A percentile compares a stretch with the other conserved stretches of the same genome.
These are phyloP conservation scores for Sphecodes monilicornis DNA, from an alignment of 2,888 invertebrate genomes.

Conservation along the genomic window DNA sequence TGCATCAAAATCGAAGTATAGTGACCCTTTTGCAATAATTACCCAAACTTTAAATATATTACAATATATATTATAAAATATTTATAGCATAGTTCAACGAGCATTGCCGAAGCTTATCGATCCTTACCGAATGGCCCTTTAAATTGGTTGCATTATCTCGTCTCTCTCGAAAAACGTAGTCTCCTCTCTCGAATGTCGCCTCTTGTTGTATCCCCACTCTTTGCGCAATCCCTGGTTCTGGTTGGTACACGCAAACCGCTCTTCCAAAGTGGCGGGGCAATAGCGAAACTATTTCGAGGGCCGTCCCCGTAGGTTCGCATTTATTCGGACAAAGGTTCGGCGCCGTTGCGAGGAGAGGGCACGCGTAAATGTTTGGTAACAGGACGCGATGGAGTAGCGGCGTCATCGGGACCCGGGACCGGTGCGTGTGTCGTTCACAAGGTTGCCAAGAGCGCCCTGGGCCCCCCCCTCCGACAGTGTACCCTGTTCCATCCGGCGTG, in stretches of 20 bases:
- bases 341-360: slow-evolving; percentile 42
- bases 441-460: slow-evolving; percentile 18
- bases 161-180: no score
- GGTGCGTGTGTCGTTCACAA: slow-evolving; percentile 35
- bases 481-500: slow-evolving; percentile 8
- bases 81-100: no score
- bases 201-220: no score
- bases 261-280: slow-evolving; percentile 11
- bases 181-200: no score
- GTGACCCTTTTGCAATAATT: no score
- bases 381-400: slow-evolving; percentile 53
- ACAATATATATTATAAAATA: no score
- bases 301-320: neutral
- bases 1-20: no score
- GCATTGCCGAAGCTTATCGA: no score
- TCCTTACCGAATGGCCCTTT: no score
- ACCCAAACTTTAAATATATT: no score
- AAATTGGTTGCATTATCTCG: no score
- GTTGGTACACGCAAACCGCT: slow-evolving; percentile 9
- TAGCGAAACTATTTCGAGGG: slow-evolving; percentile 31
- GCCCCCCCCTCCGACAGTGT: neutral
- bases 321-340: slow-evolving; percentile 43
- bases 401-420: neutral
- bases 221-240: neutral
- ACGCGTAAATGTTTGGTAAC: slow-evolving; percentile 74